Conservation (phyloP, 2,888 invertebrate genomes). For the Tetragonisca angustula region DNA sequence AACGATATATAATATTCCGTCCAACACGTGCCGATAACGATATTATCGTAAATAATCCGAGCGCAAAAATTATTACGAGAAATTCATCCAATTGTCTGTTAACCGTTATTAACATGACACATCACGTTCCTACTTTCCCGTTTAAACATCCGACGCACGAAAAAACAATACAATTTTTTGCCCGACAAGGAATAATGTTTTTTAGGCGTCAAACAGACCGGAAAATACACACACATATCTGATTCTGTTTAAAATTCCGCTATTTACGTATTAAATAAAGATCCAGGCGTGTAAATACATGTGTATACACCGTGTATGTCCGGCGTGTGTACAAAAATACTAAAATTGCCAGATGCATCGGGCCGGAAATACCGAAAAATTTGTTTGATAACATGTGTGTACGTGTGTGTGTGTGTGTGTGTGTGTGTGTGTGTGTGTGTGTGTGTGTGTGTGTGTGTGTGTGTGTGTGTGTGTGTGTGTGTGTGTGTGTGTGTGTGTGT, state of each 20-base stretch:
- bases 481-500: too few species aligned
- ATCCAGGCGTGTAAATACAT: slow-evolving; percentile 15
- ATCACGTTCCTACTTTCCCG: not conserved
- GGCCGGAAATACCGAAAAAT: slow-evolving; percentile 31
- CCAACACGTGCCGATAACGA: not conserved
- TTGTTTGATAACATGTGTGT: slow-evolving; percentile 9
- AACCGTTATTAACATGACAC: slow-evolving; percentile 30
- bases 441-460: too few species aligned
- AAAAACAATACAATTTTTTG: slow-evolving; percentile 30
- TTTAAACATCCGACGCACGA: not conserved
- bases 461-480: too few species aligned
- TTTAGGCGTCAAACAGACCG: slow-evolving; percentile 5
- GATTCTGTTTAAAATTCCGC: slow-evolving; percentile 42
- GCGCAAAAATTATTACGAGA: slow-evolving; percentile 22
- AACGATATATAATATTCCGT: not conserved
- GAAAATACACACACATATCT: slow-evolving; percentile 18
- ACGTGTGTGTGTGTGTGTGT: too few species aligned
- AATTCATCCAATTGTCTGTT: slow-evolving; percentile 28
- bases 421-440: too few species aligned
- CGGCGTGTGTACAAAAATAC: not conserved
- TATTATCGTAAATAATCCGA: slow-evolving; percentile 25
- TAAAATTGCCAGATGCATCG: slow-evolving; percentile 23
- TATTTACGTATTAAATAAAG: slow-evolving; percentile 50
- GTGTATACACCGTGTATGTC: not conserved
- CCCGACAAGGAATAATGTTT: slow-evolving; percentile 27